These are phyloP conservation scores for Dione vanillae DNA, from an alignment of 2,888 invertebrate genomes.

Conservation along the genomic window DNA sequence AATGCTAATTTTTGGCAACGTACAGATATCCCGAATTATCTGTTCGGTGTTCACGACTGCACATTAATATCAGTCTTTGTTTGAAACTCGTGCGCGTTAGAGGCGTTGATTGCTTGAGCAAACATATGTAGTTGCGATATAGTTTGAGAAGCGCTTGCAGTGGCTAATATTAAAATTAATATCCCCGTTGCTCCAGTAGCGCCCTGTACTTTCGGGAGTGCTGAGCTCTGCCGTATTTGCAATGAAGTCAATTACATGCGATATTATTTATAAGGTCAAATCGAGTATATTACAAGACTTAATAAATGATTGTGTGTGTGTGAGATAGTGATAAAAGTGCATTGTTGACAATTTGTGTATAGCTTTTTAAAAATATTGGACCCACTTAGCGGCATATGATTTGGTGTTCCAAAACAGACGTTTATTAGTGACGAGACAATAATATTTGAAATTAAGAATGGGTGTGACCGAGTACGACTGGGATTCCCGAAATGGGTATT, in stretches of 20 bases:
- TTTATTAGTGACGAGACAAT: constrained; percentile 58
- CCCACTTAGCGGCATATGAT: constrained; percentile 49
- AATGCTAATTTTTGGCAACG: constrained; percentile 29
- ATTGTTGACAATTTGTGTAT: constrained; percentile 56
- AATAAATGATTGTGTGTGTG: constrained; percentile 74
- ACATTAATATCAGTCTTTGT: constrained; percentile 28
- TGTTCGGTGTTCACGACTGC: constrained; percentile 15
- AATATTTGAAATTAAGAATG: constrained; percentile 66
- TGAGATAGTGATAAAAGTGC: constrained; percentile 67
- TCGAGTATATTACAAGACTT: constrained; percentile 63
- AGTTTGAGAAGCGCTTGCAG: constrained; percentile 71
- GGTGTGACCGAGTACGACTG: constrained; percentile 80
- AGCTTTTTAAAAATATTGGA: constrained; percentile 45
- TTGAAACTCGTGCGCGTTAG: constrained; percentile 9
- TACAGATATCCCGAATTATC: constrained; percentile 26
- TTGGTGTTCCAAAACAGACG: constrained; percentile 48
- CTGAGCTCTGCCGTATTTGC: constrained; percentile 62
- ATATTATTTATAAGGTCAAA: constrained; percentile 60
- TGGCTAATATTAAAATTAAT: constrained; percentile 82
- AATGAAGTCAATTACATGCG: constrained; percentile 69
- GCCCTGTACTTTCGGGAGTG: constrained; percentile 71
- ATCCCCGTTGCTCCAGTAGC: constrained; percentile 79
- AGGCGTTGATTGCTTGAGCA: constrained; percentile 16
- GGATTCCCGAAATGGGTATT: constrained; percentile 79
- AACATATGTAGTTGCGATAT: constrained; percentile 37